A percentile compares a stretch with the other conserved stretches of the same genome.
These are phyloP conservation scores for Acipenser oxyrinchus DNA, from an alignment of 2,797 vertebrate species.

Conservation along the genomic window DNA sequence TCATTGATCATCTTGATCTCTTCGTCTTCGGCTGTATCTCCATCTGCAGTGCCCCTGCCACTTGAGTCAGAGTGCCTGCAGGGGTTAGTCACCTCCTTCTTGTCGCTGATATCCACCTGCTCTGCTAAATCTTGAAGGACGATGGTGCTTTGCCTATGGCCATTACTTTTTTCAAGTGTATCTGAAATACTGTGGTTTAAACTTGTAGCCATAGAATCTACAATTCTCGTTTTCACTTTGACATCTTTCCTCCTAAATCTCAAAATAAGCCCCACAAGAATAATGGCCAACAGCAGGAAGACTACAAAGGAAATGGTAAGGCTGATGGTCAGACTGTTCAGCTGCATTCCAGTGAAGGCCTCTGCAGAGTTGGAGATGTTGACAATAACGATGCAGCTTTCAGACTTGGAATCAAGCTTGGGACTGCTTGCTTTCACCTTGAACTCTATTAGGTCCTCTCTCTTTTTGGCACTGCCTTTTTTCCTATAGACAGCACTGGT, in stretches of 20 bases:
- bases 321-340: slow-evolving; percentile 58
- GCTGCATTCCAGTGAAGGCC: slow-evolving; percentile 35
- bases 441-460: slow-evolving; percentile 57
- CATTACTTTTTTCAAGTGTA: slow-evolving; percentile 27
- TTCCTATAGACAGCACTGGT: slow-evolving; percentile 51
- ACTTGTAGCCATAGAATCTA: slow-evolving; percentile 34
- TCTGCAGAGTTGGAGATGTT: slow-evolving; percentile 70
- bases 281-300: slow-evolving; percentile 61
- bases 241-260: slow-evolving; percentile 60
- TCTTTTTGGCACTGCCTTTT: slow-evolving; percentile 35
- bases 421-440: slow-evolving; percentile 73
- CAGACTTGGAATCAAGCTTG: slow-evolving; percentile 62
- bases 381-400: slow-evolving; percentile 67
- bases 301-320: slow-evolving; percentile 54
- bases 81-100: slow-evolving; percentile 39
- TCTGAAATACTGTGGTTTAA: slow-evolving; percentile 33
- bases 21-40: slow-evolving; percentile 79
- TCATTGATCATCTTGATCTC: slow-evolving; percentile 84
- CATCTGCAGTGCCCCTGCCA: slow-evolving; percentile 73
- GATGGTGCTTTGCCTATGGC: slow-evolving; percentile 23
- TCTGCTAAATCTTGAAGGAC: slow-evolving; percentile 48
- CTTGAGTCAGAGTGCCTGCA: slow-evolving; percentile 66
- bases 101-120: slow-evolving; percentile 37
- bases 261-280: slow-evolving; percentile 59
- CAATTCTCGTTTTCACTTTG: slow-evolving; percentile 42